Percentiles rank a stretch among this genome's conserved stretches.
phyloP scores from a whole-genome alignment of 2,797 vertebrate genomes.

The Chiroxiphia lanceolata region DNA sequence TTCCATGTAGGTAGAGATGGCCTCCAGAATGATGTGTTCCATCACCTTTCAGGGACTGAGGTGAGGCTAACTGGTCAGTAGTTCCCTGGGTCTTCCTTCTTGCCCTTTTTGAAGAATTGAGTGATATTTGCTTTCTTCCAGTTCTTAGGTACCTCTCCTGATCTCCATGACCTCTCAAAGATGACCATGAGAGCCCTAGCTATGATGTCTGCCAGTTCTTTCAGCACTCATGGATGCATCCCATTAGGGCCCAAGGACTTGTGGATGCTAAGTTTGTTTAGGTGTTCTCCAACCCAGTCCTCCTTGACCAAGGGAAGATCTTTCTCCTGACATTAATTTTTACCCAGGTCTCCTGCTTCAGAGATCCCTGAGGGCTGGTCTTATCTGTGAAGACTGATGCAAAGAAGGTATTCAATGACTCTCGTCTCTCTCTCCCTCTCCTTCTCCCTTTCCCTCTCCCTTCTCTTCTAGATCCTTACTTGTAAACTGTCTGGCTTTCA shows the following conservation, averaged over 20 bases:
- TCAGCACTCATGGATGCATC: background rate
- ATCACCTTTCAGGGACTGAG: background rate
- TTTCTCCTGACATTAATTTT: background rate
- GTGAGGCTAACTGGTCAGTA: background rate
- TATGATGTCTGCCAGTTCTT: background rate
- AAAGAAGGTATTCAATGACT: background rate
- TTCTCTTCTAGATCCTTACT: background rate
- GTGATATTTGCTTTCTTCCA: background rate
- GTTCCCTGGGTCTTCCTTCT: background rate
- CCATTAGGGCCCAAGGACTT: background rate
- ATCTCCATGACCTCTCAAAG: background rate
- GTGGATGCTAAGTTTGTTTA: background rate
- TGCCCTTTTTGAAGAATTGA: background rate
- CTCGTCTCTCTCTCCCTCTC: background rate
- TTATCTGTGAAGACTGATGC: background rate
- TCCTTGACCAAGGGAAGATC: background rate
- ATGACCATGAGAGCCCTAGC: background rate
- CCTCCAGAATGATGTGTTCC: background rate
- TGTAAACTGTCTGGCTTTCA: background rate
- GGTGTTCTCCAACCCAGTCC: background rate
- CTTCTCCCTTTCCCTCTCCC: background rate
- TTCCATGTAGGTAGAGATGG: background rate
- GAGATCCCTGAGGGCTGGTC: background rate
- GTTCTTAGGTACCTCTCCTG: background rate
- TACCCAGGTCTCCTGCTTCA: background rate